These are phyloP conservation scores for Chiroxiphia lanceolata DNA, from an alignment of 2,797 vertebrate species.

Conservation along the genomic window DNA sequence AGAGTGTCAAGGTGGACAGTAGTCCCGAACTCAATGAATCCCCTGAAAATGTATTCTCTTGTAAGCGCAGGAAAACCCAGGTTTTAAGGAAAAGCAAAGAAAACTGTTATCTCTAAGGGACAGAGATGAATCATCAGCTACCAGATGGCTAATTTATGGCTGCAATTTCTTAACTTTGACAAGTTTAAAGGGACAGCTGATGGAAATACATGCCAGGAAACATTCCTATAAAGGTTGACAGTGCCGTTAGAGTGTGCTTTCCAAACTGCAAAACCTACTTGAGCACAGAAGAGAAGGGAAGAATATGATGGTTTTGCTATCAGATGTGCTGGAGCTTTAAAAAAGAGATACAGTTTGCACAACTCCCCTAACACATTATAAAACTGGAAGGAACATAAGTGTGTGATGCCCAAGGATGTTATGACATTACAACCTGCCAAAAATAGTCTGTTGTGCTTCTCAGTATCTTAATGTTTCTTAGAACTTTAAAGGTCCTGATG, in stretches of 20 bases:
- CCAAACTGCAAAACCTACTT: not conserved
- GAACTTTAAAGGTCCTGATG: not conserved
- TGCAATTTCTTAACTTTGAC: not conserved
- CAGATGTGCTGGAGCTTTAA: not conserved
- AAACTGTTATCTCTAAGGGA: not conserved
- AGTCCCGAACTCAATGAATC: not conserved
- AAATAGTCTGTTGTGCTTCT: not conserved
- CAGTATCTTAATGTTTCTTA: not conserved
- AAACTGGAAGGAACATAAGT: not conserved
- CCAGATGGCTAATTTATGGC: conserved; percentile 31
- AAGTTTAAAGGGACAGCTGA: conserved; percentile 19
- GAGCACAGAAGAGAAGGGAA: not conserved
- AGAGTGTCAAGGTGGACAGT: not conserved
- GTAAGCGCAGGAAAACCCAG: not conserved
- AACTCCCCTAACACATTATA: not conserved
- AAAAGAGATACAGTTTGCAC: not conserved
- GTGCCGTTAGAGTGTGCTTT: not conserved
- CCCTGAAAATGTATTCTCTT: not conserved
- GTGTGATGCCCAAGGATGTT: not conserved
- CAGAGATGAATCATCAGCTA: conserved; percentile 20
- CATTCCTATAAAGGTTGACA: not conserved
- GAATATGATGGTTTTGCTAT: not conserved
- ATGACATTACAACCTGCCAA: not conserved
- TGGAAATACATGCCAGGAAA: not conserved
- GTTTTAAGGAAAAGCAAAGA: not conserved